Evolutionary conservation across 2,113 vertebrate species (phyloP).

Genomic region (Diadophis punctatus): DNA sequence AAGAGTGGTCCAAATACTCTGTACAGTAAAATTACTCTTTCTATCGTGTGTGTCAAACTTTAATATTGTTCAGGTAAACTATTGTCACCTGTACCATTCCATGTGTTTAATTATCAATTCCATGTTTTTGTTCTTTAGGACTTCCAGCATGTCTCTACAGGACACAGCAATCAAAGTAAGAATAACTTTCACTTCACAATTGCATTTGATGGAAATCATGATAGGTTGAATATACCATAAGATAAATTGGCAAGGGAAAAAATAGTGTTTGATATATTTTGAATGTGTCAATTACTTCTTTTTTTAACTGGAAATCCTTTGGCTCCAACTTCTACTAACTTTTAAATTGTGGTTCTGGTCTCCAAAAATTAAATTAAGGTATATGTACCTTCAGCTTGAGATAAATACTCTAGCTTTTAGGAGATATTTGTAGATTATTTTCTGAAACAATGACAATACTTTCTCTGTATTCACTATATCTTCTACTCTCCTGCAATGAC

Average conservation of each 20-base stretch:
- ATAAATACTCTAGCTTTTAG: background rate
- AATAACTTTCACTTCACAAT: slow-evolving; percentile 35
- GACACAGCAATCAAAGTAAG: slow-evolving; percentile 86
- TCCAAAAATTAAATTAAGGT: background rate
- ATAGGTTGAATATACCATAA: background rate
- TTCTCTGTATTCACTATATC: background rate
- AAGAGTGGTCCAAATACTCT: background rate
- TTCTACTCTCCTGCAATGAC: background rate
- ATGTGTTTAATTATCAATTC: slow-evolving; percentile 6
- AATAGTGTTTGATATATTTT: background rate
- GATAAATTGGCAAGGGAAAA: background rate
- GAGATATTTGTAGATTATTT: background rate
- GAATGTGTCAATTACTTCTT: background rate
- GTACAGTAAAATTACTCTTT: background rate
- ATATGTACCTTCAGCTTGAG: background rate
- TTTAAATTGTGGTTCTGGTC: background rate
- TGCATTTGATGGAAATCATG: slow-evolving; percentile 4
- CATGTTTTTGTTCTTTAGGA: slow-evolving; percentile 73
- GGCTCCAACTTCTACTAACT: background rate
- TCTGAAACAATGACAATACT: background rate
- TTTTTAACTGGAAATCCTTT: background rate
- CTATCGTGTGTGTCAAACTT: background rate
- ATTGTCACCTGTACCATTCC: slow-evolving; percentile 14
- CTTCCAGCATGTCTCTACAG: slow-evolving; percentile 69
- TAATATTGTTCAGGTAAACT: slow-evolving; percentile 27